phyloP scores from a whole-genome alignment of 1,140 invertebrate genomes.

The Archegozetes longisetosus region DNA sequence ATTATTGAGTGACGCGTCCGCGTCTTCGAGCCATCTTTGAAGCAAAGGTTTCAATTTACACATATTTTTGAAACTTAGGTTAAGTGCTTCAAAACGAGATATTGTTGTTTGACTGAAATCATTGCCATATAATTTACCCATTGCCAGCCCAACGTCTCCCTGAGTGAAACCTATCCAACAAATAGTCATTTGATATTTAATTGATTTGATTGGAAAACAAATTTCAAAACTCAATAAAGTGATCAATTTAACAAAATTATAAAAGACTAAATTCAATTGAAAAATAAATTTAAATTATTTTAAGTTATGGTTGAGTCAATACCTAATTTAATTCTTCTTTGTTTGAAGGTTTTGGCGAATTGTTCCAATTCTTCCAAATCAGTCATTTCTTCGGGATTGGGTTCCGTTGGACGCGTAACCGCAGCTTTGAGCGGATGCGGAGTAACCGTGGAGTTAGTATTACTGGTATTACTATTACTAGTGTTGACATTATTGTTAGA shows the following conservation, averaged over 20 bases:
- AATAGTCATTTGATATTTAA: too few relatives aligned
- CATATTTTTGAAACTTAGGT: constrained; percentile 99
- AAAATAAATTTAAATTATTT: too few relatives aligned
- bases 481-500: neutral
- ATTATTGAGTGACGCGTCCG: constrained; percentile 70
- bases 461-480: constrained; percentile 5
- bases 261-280: too few relatives aligned
- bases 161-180: constrained; percentile 93
- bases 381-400: constrained; percentile 72
- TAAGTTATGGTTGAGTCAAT: too few relatives aligned
- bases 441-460: neutral
- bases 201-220: neutral
- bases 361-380: constrained; percentile 90
- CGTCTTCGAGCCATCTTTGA: constrained; percentile 94
- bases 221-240: neutral
- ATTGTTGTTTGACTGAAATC: constrained; percentile 99
- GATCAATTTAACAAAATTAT: too few relatives aligned
- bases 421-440: neutral
- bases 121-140: constrained; percentile 96
- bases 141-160: constrained; percentile 92
- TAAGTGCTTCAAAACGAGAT: constrained; percentile 91
- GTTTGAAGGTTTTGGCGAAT: constrained; percentile 92
- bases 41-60: constrained; percentile 94
- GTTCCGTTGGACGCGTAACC: constrained; percentile 24
- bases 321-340: constrained; percentile 82